Evolutionary conservation across 2,113 vertebrate genomes (phyloP), one percentile per base, ranked within the genome.

Genomic region (Capricornis sumatraensis): DNA sequence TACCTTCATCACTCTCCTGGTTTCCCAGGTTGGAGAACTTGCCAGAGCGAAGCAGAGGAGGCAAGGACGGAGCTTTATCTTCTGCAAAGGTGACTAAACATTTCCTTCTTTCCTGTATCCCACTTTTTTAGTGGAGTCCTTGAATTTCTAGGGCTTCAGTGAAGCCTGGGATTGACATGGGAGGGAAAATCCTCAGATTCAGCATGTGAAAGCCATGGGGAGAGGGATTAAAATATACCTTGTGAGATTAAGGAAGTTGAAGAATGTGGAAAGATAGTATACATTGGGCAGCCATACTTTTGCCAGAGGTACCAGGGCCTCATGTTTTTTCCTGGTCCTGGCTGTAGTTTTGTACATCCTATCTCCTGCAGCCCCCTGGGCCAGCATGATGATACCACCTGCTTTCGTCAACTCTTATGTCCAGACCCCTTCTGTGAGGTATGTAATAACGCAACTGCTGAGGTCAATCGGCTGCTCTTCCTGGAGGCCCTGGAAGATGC

Each of bases 81-180:
- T 62, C 58, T 93, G 30, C 71, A 96, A 96, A 96, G 93, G 96
- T 95, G 87, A 95, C 30, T 87, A 33, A 47, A 45, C 15, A 17
- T 84, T 62, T 21, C 16, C 23, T 52, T 93, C 27, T 91, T 81
- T 58, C n/a, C 50, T 74, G 3, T 81, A 23, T 12, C 13, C 30
- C n/a, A 8, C 17, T 64, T 81, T 74, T 74, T 5, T 28, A 50
- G 23, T 7, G 78, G 4, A 25, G n/a, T 78, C 16, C 67, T 3
- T 82, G n/a, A 30, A 83, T 47, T 78, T 81, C 5, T 3, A n/a
- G 10, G 45, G 14, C 14, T 2, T 71, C 64, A 94, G 1, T 30
- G 25, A 33, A 78, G 7, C 1, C 5, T 88, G 58, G 43, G 5
- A 33, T 89, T 86, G 45, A 85, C 6, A 89, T 21, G 23, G 28